These are phyloP conservation scores for Eristalis intricaria DNA, from an alignment of 2,888 invertebrate genomes.

Conservation along the genomic window DNA sequence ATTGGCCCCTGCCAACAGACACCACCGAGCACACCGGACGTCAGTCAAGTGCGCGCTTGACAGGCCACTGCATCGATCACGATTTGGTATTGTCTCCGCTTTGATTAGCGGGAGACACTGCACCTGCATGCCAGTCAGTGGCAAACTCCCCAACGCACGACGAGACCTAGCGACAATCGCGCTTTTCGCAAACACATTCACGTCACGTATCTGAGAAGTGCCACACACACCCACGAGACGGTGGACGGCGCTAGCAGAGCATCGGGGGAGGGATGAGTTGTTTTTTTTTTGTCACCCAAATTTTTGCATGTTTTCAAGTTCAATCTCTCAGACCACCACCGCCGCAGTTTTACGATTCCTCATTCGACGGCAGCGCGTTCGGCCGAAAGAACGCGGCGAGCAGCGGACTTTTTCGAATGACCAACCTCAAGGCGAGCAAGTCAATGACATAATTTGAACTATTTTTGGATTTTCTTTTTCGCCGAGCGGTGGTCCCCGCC, in stretches of 20 bases:
- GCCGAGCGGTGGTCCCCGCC: not conserved
- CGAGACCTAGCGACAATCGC: not conserved
- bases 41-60: not conserved
- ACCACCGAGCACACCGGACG: not conserved
- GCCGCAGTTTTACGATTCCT: not conserved
- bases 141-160: not conserved
- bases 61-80: conserved; percentile 12
- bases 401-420: conserved; percentile 4
- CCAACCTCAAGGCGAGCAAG: conserved; percentile 47
- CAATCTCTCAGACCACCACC: not conserved
- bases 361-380: not conserved
- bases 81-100: conserved; percentile 8
- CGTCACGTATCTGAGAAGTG: not conserved
- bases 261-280: not conserved
- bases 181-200: conserved; percentile 8
- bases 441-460: conserved; percentile 32
- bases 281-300: not conserved
- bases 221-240: not conserved
- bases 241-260: not conserved
- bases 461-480: not conserved
- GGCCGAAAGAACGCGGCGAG: not conserved
- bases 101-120: conserved; percentile 5
- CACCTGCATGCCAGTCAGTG: conserved; percentile 6
- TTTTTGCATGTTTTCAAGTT: conserved; percentile 37
- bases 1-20: not conserved